Base-by-base conservation (phyloP, 2,797 vertebrate genomes). In the Syngnathus acus region DNA sequence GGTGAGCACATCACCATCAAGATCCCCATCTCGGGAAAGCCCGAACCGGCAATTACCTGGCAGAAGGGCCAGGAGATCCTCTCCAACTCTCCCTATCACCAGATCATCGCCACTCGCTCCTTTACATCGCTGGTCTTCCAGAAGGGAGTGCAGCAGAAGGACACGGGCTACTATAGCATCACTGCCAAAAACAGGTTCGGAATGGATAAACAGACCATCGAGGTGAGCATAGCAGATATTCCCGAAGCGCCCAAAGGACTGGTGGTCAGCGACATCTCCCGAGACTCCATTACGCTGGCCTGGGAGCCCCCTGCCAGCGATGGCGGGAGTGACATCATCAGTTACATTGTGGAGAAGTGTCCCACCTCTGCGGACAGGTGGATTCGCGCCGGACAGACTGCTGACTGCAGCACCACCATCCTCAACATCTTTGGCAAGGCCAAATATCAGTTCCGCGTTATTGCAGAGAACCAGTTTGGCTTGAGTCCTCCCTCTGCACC, bases 161-260 rank as follows among this genome's bases (percentile, higher is more conserved):
- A 99, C 83, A 93, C 92, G 45, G 97, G 97, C 32, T 99, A 96
- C 85, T 99, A 99, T 76, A 93, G 93, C 5, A 93, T 99, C 78
- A 96, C 93, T 77, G 97, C 97, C 76, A 99, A 99, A 90, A 99
- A 99, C 86, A 93, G 97, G 80, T 99, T 99, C 79, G 97, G 97
- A 84, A 92, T 87, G 0, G 97, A 99, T 87, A 98, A 99, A 80
- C 97, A 99, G 89, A 99, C 97, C 65, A 93, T 99, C 77, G 97
- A 99, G 87, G 87, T 99, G 74, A 93, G 95, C 62, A 95, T 99
- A 64, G 95, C 94, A 43, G 97, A 99, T 86, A 95, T 98, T 64
- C 97, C 97, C 63, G 95, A 98, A 65, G 84, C 94, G 83, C 97
- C 97, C 69, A 94, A 94, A 83, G 93, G 91, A 73, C 84, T 99